Conservation (phyloP, 2,113 vertebrate genomes). For the Pomatorhinus ruficollis region DNA sequence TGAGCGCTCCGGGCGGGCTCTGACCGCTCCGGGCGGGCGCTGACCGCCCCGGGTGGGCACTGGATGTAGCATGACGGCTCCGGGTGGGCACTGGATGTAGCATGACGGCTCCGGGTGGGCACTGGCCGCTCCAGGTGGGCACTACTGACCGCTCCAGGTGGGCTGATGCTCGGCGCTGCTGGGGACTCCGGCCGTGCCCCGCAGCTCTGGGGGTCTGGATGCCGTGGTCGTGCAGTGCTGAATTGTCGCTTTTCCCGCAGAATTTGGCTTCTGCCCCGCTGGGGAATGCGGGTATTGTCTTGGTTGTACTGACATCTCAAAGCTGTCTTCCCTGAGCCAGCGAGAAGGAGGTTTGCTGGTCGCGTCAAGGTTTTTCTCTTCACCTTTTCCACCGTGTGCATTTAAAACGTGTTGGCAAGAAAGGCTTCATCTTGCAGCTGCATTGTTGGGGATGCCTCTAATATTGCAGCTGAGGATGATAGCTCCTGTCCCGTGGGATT, state of each 20-base stretch:
- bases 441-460: accelerated
- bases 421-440: background rate
- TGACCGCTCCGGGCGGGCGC: background rate
- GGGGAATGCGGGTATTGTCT: background rate
- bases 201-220: accelerated
- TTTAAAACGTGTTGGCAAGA: accelerated
- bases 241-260: background rate
- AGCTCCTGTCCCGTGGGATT: background rate
- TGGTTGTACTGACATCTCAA: background rate
- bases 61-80: too few relatives aligned
- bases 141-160: accelerated
- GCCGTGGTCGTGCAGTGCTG: accelerated
- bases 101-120: background rate
- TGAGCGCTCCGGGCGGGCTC: background rate
- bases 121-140: accelerated
- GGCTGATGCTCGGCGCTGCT: background rate
- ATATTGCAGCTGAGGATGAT: background rate
- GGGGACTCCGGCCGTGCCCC: background rate
- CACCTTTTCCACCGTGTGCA: accelerated
- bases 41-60: accelerated
- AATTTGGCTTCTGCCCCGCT: background rate
- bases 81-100: background rate
- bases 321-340: background rate
- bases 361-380: background rate
- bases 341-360: accelerated